These are phyloP conservation scores for Tychaedon coryphoeus DNA, from an alignment of 2,113 vertebrate species.

Conservation along the genomic window DNA sequence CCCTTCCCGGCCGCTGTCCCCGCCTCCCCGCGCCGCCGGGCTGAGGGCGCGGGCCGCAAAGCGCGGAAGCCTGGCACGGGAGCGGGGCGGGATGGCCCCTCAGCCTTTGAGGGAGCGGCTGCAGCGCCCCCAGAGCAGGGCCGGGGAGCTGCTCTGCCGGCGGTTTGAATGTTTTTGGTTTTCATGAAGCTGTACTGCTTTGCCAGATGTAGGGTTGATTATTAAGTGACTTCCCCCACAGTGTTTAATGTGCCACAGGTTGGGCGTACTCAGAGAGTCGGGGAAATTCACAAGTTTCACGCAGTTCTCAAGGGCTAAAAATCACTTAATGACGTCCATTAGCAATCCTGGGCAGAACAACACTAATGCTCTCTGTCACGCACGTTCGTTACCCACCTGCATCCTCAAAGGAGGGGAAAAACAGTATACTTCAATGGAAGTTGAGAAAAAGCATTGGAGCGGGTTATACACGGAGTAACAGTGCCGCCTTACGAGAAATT, in stretches of 20 bases:
- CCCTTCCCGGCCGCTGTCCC: not conserved
- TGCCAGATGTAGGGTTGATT: not conserved
- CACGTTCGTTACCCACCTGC: not conserved
- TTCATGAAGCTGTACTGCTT: not conserved
- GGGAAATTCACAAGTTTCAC: not conserved
- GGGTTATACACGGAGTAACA: not conserved
- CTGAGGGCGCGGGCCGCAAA: slow-evolving; percentile 45
- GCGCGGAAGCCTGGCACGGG: not conserved
- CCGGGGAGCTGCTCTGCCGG: fast-evolving
- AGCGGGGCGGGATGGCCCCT: not conserved
- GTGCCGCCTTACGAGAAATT: not conserved
- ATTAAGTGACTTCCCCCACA: too few species aligned
- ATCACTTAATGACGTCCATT: fast-evolving
- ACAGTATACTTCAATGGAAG: fast-evolving
- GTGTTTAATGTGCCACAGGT: not conserved
- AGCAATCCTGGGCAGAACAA: not conserved
- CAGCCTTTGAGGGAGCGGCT: fast-evolving
- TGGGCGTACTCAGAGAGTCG: fast-evolving
- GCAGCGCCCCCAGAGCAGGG: too few species aligned
- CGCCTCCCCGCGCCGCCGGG: not conserved
- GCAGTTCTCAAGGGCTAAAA: not conserved
- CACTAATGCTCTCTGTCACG: too few species aligned
- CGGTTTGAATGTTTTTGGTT: fast-evolving
- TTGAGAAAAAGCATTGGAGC: fast-evolving
- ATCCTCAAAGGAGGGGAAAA: too few species aligned